Evolutionary conservation across 2,113 vertebrate genomes (phyloP).

Genomic region (Rhineura floridana): DNA sequence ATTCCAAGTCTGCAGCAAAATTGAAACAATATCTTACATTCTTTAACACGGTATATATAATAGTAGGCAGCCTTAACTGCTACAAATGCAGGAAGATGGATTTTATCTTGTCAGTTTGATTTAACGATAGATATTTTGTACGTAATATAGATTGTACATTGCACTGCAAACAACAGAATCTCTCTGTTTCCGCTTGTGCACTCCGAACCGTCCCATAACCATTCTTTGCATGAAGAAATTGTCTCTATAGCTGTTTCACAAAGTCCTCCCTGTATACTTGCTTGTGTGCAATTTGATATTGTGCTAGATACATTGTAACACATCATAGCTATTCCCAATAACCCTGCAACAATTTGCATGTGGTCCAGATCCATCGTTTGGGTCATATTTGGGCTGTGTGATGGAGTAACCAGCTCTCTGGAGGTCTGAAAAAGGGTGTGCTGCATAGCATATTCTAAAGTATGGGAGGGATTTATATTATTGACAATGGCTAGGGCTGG

Average conservation of each 20-base stretch:
- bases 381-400: background rate
- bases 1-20: background rate
- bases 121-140: background rate
- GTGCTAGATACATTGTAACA: background rate
- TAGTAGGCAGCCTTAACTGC: background rate
- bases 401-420: background rate
- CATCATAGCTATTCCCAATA: background rate
- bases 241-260: background rate
- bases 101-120: background rate
- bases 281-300: background rate
- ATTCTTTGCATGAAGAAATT: too few relatives aligned
- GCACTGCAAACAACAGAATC: background rate
- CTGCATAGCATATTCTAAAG: background rate
- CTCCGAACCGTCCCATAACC: background rate
- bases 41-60: background rate
- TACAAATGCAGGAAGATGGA: background rate
- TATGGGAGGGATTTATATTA: background rate
- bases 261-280: background rate
- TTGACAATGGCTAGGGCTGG: background rate
- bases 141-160: background rate
- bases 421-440: background rate
- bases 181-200: background rate
- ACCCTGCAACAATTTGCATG: background rate
- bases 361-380: background rate
- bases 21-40: constrained; percentile 15